These are phyloP conservation scores for Nipponia nippon DNA, from an alignment of 2,113 vertebrate species.

Conservation along the genomic window DNA sequence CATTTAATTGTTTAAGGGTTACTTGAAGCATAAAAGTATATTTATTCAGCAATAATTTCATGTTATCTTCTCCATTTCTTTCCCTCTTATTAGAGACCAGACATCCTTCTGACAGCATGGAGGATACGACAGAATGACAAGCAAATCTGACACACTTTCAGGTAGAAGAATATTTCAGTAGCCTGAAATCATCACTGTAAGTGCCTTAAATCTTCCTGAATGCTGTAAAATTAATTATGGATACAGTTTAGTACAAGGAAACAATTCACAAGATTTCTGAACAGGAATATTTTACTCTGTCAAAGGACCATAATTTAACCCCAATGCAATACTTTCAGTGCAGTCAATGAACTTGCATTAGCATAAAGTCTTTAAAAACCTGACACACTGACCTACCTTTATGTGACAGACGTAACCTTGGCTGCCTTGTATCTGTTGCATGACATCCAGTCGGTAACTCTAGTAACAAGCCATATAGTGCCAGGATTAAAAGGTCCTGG, in stretches of 20 bases:
- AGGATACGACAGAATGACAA: not conserved
- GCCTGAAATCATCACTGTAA: not conserved
- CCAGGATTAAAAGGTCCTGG: conserved; percentile 47
- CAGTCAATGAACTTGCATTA: conserved; percentile 6
- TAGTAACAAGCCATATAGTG: conserved; percentile 61
- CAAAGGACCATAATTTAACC: not conserved
- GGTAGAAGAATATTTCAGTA: not conserved
- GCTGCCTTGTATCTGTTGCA: conserved; percentile 66
- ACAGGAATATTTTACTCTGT: not conserved
- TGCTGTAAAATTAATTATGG: not conserved
- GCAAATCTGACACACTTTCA: conserved; percentile 10
- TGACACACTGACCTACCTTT: conserved; percentile 80
- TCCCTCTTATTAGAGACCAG: not conserved
- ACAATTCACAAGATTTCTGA: not conserved
- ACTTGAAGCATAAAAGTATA: not conserved
- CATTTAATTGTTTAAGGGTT: conserved; percentile 36
- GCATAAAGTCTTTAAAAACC: conserved; percentile 9
- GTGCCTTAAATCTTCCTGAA: not conserved
- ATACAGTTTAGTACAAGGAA: not conserved
- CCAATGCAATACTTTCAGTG: not conserved
- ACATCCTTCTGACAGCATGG: not conserved
- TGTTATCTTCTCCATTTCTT: not conserved
- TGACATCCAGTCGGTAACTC: conserved; percentile 48
- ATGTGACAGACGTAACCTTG: conserved; percentile 81
- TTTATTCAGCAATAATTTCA: conserved; percentile 21